A percentile compares a stretch with the other conserved stretches of the same genome.
Conservation (phyloP, 2,888 invertebrate species). For the Dicyrtomina minuta region DNA sequence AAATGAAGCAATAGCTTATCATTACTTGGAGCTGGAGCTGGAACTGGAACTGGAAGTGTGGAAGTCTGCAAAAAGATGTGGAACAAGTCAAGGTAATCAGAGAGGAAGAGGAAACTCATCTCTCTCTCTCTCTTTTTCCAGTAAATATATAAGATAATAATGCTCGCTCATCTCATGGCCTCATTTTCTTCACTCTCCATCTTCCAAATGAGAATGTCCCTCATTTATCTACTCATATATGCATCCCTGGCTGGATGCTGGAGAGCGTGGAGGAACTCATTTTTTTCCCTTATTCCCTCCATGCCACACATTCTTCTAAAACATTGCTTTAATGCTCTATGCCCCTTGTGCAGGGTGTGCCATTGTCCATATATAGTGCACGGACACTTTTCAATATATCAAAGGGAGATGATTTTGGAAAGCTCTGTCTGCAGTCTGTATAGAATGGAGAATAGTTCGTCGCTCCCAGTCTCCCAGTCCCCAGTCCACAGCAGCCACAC, state of each 20-base stretch:
- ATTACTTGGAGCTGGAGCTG: not conserved
- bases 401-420: no score
- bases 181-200: not conserved
- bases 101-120: not conserved
- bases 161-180: not conserved
- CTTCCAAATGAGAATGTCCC: not conserved
- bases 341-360: no score
- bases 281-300: not conserved
- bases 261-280: not conserved
- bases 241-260: not conserved
- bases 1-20: constrained; percentile 25
- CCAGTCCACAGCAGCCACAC: no score
- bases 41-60: not conserved
- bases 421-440: no score
- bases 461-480: no score
- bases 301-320: no score
- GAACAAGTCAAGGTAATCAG: constrained; percentile 14
- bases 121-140: not conserved
- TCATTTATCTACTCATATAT: not conserved
- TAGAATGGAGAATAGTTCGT: no score
- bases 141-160: constrained; percentile 5
- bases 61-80: constrained; percentile 12
- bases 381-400: no score
- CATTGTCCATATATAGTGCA: no score
- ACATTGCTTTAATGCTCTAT: no score